These are phyloP conservation scores for Pollenia labialis DNA, from an alignment of 2,888 invertebrate genomes.

Conservation along the genomic window DNA sequence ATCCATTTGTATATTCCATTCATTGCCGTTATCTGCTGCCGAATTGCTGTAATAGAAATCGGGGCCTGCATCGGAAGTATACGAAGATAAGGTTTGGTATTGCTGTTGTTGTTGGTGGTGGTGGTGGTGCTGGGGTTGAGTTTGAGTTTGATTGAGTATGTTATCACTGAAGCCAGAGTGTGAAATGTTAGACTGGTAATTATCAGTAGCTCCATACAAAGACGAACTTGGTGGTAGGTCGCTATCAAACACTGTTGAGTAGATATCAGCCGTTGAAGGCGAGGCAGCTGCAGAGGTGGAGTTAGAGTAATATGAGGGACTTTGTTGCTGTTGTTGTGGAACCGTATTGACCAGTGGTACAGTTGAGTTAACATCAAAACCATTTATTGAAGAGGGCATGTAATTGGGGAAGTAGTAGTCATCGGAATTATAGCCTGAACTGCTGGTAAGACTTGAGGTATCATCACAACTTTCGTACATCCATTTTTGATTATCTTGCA, in stretches of 20 bases:
- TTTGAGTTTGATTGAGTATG: constrained; percentile 59
- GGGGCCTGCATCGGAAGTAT: constrained; percentile 75
- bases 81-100: constrained; percentile 72
- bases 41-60: constrained; percentile 83
- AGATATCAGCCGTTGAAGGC: constrained; percentile 77
- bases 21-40: constrained; percentile 79
- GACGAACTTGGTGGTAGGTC: constrained; percentile 67
- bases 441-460: constrained; percentile 83
- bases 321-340: constrained; percentile 44
- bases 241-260: constrained; percentile 79
- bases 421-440: constrained; percentile 82
- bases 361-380: constrained; percentile 46
- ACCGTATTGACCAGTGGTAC: constrained; percentile 68
- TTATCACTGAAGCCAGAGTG: constrained; percentile 54
- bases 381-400: constrained; percentile 65
- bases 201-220: constrained; percentile 56
- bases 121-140: too few relatives aligned
- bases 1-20: constrained; percentile 83
- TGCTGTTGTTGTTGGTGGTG: constrained; percentile 71
- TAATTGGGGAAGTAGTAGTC: constrained; percentile 80
- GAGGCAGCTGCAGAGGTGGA: constrained; percentile 63
- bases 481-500: constrained; percentile 74
- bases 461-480: constrained; percentile 83
- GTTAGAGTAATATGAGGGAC: constrained; percentile 42
- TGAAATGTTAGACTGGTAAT: constrained; percentile 46